Evolutionary conservation across 2,888 invertebrate species (phyloP), one percentile per base, ranked within the genome.

Genomic region (Pheosia tremula): DNA sequence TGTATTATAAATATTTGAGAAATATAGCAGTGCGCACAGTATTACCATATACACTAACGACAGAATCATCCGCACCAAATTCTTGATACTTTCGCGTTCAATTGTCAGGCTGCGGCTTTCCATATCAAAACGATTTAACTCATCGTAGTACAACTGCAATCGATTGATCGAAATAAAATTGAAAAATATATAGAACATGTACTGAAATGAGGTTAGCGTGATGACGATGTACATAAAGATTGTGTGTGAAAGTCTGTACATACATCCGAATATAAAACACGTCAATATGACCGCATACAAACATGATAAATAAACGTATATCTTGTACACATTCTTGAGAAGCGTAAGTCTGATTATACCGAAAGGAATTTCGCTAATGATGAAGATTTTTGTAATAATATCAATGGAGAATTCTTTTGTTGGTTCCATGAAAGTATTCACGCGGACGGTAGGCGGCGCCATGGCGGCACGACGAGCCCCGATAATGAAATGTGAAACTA

Each of bases 81-180:
- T 87, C 24, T 69, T 72, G n/a, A 84, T 71, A 1, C 83, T 78
- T 0, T 74, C 74, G 5, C 63, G 69, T 0, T 79, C 69, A 36
- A 74, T 69, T 58, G 79, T 84, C 0, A 86, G 85, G 41, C 74
- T 84, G 8, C 82, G 80, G 11, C 83, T 78, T 58, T 80, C 79
- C n/a, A 59, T 64, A 54, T 88, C 88, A 60, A 88, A 88, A 49
- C 71, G 78, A 9, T 77, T 81, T 37, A 88, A 61, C 57, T 84
- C 82, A 3, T 61, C 68, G 60, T 82, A 87, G 61, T 79, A 88
- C 4, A 69, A 58, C 52, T 78, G 68, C 66, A 86, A 61, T 58
- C 80, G 76, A 57, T 77, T 83, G 43, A 79, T 78, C 6, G 78
- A 75, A n/a, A 77, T 13, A 9, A 78, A 70, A 64, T 79, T 77